Evolutionary conservation across 2,888 invertebrate genomes (phyloP).

Genomic region (Emmelina monodactyla): DNA sequence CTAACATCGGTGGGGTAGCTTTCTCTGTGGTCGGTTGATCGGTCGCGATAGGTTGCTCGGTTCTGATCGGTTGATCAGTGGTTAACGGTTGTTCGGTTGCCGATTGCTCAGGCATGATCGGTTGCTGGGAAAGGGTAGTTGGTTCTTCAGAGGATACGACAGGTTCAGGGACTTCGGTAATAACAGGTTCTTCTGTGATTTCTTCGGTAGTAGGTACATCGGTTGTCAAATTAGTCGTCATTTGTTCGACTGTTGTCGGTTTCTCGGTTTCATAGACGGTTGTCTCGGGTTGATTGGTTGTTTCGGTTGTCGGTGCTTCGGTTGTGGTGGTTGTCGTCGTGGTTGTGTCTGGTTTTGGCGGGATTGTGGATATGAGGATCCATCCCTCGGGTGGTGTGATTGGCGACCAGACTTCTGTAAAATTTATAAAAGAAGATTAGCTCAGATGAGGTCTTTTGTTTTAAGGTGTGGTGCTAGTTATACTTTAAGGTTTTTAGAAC

Average conservation of each 20-base stretch:
- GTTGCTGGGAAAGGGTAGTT: neutral
- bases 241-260: conserved; percentile 3
- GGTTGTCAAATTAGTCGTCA: too few relatives aligned
- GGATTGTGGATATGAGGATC: conserved; percentile 60
- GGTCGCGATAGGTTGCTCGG: too few relatives aligned
- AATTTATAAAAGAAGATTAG: too few relatives aligned
- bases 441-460: too few relatives aligned
- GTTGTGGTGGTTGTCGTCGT: conserved; percentile 19
- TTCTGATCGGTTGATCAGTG: too few relatives aligned
- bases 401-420: conserved; percentile 68
- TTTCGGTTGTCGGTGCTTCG: conserved; percentile 17
- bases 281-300: neutral
- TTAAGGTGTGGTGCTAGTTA: too few relatives aligned
- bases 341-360: conserved; percentile 37
- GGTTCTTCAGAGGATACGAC: neutral
- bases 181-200: too few relatives aligned
- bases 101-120: too few relatives aligned
- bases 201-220: too few relatives aligned
- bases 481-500: too few relatives aligned
- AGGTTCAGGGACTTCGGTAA: neutral
- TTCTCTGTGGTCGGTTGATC: conserved; percentile 2
- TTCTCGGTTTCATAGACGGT: conserved; percentile 1
- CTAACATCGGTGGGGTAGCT: conserved; percentile 22
- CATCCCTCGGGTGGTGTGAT: conserved; percentile 73
- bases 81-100: neutral